Base-by-base conservation (phyloP, 2,113 vertebrate species). In the Labrus mixtus region DNA sequence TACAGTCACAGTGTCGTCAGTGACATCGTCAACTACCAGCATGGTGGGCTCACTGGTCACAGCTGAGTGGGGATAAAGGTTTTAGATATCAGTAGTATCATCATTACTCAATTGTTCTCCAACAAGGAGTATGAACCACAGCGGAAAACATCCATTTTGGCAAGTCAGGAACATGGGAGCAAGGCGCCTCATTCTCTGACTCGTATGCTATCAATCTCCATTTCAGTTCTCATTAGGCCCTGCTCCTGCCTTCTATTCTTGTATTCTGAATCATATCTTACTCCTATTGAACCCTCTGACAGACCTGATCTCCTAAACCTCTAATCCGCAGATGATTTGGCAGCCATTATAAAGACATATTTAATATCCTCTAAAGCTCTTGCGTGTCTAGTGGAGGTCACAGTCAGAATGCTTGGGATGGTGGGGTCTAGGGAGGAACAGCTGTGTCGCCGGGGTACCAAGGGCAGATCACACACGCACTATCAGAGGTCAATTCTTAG, bases 11-110 rank as follows among this genome's bases (percentile, higher is more conserved):
- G 95, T 87, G 36, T 74, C 95, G 82, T 99, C 98, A 0, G 98
- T 99, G 50, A 99, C 95, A 0, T 94, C 95, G 53, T 99, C 98
- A 67, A 98, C 96, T 13, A 96, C 93, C 88, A 99, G 91, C 72
- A 97, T 90, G 0, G 98, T 99, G 16, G 98, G 98, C 59, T 98
- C 97, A 90, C 98, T 99, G 85, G 98, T 99, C 58, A 99, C 97
- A 87, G 97, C 98, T 99, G 79, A 67, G 78, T 39, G 16, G 59
- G 84, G 51, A 78, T 43, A 8, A 51, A 58, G 17, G 17, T 63
- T 73, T 65, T 25, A 29, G 43, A 45, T 20, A 76, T 77, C 43
- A 83, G 7, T 72, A 7, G 6, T 23, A 11, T 25, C 11, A 46
- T 20, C 12, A 53, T 64, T 67, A 6, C 25, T 45, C 39, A 46